Conservation (phyloP, 2,888 invertebrate species). For the Brachyopa scutellaris region DNA sequence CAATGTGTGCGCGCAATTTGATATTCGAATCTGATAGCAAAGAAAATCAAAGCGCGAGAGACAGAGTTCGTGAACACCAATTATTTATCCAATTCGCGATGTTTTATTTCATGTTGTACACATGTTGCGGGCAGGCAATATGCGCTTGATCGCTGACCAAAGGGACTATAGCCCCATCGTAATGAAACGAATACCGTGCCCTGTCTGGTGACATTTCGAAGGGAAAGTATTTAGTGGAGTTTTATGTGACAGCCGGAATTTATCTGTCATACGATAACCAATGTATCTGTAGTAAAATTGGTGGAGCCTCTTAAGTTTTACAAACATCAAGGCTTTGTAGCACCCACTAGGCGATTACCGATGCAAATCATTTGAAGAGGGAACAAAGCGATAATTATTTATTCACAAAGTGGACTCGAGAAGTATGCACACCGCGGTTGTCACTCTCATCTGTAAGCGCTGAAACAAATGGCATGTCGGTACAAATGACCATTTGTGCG, state of each 20-base stretch:
- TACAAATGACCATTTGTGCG: slow-evolving; percentile 51
- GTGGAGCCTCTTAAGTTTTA: neutral
- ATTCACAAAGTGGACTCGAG: slow-evolving; percentile 36
- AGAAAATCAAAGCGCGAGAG: slow-evolving; percentile 73
- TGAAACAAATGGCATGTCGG: slow-evolving; percentile 47
- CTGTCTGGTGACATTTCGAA: slow-evolving; percentile 44
- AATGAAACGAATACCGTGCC: slow-evolving; percentile 43
- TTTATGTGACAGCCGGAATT: slow-evolving; percentile 45
- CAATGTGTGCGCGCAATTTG: slow-evolving; percentile 75
- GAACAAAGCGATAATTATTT: neutral
- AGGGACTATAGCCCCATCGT: slow-evolving; percentile 17
- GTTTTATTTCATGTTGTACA: slow-evolving; percentile 73
- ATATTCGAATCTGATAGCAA: slow-evolving; percentile 75
- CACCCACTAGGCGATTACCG: neutral
- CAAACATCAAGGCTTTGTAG: neutral
- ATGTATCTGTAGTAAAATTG: too few species aligned
- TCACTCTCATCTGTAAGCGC: slow-evolving; percentile 32
- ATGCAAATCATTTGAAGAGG: too few species aligned
- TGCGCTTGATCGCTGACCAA: slow-evolving; percentile 27
- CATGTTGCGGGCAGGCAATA: slow-evolving; percentile 59
- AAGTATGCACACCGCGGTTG: slow-evolving; percentile 25
- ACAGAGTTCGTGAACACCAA: slow-evolving; percentile 75
- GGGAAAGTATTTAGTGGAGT: slow-evolving; percentile 14
- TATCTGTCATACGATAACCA: slow-evolving; percentile 2
- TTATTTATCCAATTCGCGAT: slow-evolving; percentile 76